phyloP scores from a whole-genome alignment of 2,888 invertebrate genomes.

The Oegoconia quadripuncta region DNA sequence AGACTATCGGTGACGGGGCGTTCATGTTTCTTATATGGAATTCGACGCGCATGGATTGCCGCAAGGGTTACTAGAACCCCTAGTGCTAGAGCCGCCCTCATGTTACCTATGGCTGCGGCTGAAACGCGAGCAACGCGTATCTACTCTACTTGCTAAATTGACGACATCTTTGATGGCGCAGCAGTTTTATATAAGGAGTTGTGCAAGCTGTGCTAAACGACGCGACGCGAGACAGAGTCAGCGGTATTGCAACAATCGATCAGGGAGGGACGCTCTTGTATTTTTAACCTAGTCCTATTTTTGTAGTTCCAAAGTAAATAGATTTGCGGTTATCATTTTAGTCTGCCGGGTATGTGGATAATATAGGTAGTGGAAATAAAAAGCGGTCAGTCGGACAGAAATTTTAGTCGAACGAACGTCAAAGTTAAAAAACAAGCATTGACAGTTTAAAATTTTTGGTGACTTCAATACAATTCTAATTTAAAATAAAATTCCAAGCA shows the following conservation, averaged over 20 bases:
- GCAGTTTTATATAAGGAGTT: slow-evolving; percentile 76
- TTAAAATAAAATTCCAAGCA: too few relatives aligned
- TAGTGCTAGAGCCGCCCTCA: slow-evolving; percentile 56
- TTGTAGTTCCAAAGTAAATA: too few relatives aligned
- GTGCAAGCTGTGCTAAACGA: slow-evolving; percentile 65
- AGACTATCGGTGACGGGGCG: neutral
- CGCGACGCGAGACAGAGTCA: slow-evolving; percentile 52
- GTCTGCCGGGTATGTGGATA: too few relatives aligned
- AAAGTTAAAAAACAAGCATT: too few relatives aligned
- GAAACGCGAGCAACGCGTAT: slow-evolving; percentile 33
- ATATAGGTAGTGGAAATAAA: too few relatives aligned
- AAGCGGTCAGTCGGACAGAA: too few relatives aligned
- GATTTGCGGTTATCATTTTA: too few relatives aligned
- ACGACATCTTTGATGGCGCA: slow-evolving; percentile 58
- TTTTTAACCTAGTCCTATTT: too few relatives aligned
- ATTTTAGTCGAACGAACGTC: too few relatives aligned
- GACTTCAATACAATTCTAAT: too few relatives aligned
- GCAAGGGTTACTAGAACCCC: slow-evolving; percentile 43
- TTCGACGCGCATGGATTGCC: slow-evolving; percentile 44
- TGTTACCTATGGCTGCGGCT: slow-evolving; percentile 35
- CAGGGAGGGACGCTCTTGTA: neutral
- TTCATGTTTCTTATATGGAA: slow-evolving; percentile 19
- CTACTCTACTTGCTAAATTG: slow-evolving; percentile 58
- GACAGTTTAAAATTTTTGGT: too few relatives aligned
- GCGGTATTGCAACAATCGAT: slow-evolving; percentile 44